Conservation (phyloP, 2,797 vertebrate genomes). For the Rhynchotus rufescens region DNA sequence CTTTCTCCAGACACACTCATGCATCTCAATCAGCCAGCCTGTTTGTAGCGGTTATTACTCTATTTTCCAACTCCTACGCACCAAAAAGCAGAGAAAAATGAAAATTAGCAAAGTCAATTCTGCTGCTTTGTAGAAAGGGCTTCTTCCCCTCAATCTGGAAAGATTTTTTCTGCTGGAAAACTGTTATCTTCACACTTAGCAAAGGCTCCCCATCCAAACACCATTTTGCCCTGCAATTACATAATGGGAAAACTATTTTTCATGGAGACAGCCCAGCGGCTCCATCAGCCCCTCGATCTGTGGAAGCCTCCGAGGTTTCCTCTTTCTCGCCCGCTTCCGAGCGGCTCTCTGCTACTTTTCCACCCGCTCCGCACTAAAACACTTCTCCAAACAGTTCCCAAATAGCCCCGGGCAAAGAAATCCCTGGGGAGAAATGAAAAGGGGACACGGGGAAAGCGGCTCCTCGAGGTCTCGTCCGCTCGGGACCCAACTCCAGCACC, state of each 20-base stretch:
- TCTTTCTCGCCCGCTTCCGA: not conserved
- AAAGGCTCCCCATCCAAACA: not conserved
- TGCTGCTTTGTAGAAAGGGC: not conserved
- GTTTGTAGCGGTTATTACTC: not conserved
- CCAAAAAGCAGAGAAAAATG: not conserved
- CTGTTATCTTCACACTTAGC: not conserved
- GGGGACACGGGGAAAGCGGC: constrained; percentile 19
- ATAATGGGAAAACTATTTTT: not conserved
- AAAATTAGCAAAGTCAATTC: not conserved
- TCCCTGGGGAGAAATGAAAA: constrained; percentile 26
- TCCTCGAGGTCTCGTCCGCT: not conserved
- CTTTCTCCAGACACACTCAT: not conserved
- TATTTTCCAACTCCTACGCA: not conserved
- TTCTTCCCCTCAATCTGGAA: not conserved
- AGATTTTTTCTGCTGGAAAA: not conserved
- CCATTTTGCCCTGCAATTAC: not conserved
- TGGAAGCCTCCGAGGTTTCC: not conserved
- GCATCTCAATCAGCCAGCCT: not conserved
- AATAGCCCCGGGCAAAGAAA: not conserved
- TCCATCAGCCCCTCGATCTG: not conserved
- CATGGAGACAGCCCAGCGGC: not conserved
- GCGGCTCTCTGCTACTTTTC: not conserved
- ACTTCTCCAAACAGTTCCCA: not conserved
- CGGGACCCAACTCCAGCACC: not conserved
- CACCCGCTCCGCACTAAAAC: not conserved